Evolutionary conservation across 2,888 invertebrate genomes (phyloP), one percentile per base, ranked within the genome.

Genomic region (Euphydryas editha): DNA sequence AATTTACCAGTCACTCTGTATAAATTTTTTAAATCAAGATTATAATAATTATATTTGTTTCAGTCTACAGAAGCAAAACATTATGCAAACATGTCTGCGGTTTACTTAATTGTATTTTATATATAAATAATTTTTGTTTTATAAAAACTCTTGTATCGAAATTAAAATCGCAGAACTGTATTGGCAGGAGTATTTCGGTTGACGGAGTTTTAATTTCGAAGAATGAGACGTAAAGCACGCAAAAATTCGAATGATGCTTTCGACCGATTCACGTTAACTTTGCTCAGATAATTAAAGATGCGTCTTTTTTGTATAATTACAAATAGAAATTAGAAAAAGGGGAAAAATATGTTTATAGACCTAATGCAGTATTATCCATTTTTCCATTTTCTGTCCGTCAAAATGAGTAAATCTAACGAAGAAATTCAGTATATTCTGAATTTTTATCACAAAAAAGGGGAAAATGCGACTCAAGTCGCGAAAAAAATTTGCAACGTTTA

Each of bases 131-230:
- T 58, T 57, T 39, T 18, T 42, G 49, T 58, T 57, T 58, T 49
- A 49, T 56, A 36, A 39, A 57, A 57, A 62, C 30, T 55, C 18
- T 44, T 21, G 21, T 24, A 62, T 57, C 47, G 62, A 56, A 56
- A 49, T 51, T 39, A 24, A 39, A 24, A 21, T 18, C 18, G 6
- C 30, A 20, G 44, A 30, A 46, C 55, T 20, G 4, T 17, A 42
- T 49, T 57, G 21, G 24, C 24, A 10, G 17, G 24, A 42, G 18
- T 24, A 15, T 37, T 58, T 44, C 49, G 56, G 63, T 20, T 39
- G 49, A 58, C 49, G 30, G 63, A 63, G 57, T 63, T 63, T 63
- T 63, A 63, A 58, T 63, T 57, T 58, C 39, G 49, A 63, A 58
- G 63, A 57, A 49, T 20, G 62, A 58, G 58, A 63, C 56, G 56